These are phyloP conservation scores for Chironomus tentans DNA, from an alignment of 2,888 invertebrate species.

Conservation along the genomic window DNA sequence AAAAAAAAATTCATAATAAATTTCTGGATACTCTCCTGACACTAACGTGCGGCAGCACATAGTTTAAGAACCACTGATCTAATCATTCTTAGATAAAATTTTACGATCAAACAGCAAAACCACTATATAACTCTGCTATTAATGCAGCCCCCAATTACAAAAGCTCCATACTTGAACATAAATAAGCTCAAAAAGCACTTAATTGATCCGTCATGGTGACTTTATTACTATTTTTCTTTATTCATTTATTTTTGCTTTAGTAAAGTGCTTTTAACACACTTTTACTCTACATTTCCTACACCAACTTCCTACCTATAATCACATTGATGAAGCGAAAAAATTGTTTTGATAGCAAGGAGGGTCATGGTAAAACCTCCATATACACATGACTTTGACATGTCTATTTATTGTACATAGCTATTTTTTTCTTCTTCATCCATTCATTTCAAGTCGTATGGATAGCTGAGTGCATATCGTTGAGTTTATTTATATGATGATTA, in stretches of 20 bases:
- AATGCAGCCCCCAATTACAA: too few species aligned
- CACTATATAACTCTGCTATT: too few species aligned
- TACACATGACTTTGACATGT: constrained; percentile 21
- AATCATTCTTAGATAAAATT: too few species aligned
- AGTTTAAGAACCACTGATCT: too few species aligned
- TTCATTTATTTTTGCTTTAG: not conserved
- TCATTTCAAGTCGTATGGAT: not conserved
- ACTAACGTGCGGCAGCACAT: too few species aligned
- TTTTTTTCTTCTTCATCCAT: not conserved
- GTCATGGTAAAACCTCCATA: not conserved
- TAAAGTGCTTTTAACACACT: not conserved
- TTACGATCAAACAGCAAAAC: too few species aligned
- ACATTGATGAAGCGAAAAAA: not conserved
- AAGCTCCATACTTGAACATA: too few species aligned
- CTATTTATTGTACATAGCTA: constrained; percentile 17
- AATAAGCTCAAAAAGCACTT: too few species aligned
- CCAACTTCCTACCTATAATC: not conserved
- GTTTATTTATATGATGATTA: not conserved
- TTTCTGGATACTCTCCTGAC: too few species aligned
- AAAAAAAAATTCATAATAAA: too few species aligned
- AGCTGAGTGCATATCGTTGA: not conserved
- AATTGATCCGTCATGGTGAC: too few species aligned
- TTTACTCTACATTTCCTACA: not conserved
- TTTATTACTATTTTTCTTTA: not conserved
- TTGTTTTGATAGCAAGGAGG: too few species aligned